Base-by-base conservation (phyloP, 2,797 vertebrate species). In the Neosalanx taihuensis region DNA sequence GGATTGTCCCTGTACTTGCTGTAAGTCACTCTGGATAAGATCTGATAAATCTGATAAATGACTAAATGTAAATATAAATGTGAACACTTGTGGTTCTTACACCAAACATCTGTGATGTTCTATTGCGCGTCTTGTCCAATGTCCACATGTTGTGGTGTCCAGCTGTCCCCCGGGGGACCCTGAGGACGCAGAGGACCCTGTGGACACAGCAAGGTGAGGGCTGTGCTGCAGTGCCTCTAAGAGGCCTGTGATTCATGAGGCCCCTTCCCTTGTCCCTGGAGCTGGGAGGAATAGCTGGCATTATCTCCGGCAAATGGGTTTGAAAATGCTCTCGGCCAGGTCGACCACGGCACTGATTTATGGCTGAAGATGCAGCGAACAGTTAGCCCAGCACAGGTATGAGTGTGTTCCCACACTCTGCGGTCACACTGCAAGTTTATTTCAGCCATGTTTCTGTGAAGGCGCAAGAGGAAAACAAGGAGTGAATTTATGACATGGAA, bases 241-340 rank as follows among this genome's bases (percentile, higher is more conserved):
- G 89, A 89, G 86, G 89, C 79, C 84, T 81, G 70, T 91, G 91
- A 92, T 92, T 91, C 89, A 92, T 90, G 90, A 88, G 84, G 74
- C 86, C 76, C 73, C 83, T 83, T 84, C 74, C 66, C 72, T 76
- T 62, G 78, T 89, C 89, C 89, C 89, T 80, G 83, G 85, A 88
- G 89, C 88, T 81, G 74, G 75, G 83, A 86, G 82, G 81, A 91
- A 91, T 89, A 85, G 88, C 88, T 89, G 90, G 91, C 89, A 92
- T 92, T 91, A 92, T 92, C 90, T 89, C 84, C 83, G 85, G 89
- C 90, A 92, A 92, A 92, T 92, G 88, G 89, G 81, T 91, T 88
- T 89, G 84, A 89, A 92, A 92, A 90, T 81, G 89, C 89, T 92
- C 81, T 87, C 85, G 88, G 91, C 88, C 87, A 91, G 82, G 87